Percentiles rank a stretch among this genome's conserved stretches.
Evolutionary conservation across 2,888 invertebrate genomes (phyloP).

Genomic region (Diarsia dahlii): DNA sequence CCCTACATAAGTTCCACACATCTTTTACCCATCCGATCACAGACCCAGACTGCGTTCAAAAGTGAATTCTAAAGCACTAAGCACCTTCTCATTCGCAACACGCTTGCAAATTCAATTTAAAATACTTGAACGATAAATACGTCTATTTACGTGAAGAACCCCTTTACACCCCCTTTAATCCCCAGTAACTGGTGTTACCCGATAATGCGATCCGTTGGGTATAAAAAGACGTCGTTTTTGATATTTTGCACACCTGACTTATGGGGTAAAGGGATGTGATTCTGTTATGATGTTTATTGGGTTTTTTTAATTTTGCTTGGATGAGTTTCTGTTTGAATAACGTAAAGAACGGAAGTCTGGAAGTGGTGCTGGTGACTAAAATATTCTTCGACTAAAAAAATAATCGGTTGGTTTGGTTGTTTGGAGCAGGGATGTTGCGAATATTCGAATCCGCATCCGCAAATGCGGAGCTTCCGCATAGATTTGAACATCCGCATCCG

Average conservation of each 20-base stretch:
- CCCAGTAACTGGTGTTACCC: constrained; percentile 49
- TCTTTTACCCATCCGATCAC: neutral
- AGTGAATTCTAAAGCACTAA: constrained; percentile 25
- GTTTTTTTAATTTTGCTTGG: no score
- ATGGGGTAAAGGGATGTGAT: constrained; percentile 2
- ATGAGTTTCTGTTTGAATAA: neutral
- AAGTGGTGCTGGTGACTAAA: no score
- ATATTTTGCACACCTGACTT: constrained; percentile 65
- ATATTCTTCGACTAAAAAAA: no score
- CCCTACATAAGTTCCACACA: neutral
- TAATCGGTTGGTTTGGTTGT: no score
- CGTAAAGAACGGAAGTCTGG: no score
- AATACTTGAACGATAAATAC: constrained; percentile 57
- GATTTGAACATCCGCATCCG: no score
- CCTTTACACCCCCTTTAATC: constrained; percentile 47
- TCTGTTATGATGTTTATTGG: neutral
- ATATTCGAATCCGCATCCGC: no score
- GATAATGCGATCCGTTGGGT: constrained; percentile 42
- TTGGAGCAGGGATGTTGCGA: no score
- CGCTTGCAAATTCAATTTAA: constrained; percentile 58
- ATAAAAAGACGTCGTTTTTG: constrained; percentile 39
- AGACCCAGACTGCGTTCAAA: constrained; percentile 11
- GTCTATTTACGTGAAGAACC: constrained; percentile 50
- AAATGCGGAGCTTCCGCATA: no score
- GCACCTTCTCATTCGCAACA: constrained; percentile 40